Percentiles rank a stretch among this genome's conserved stretches.
Evolutionary conservation across 1,140 invertebrate species (phyloP).

Genomic region (Nylanderia fulva): DNA sequence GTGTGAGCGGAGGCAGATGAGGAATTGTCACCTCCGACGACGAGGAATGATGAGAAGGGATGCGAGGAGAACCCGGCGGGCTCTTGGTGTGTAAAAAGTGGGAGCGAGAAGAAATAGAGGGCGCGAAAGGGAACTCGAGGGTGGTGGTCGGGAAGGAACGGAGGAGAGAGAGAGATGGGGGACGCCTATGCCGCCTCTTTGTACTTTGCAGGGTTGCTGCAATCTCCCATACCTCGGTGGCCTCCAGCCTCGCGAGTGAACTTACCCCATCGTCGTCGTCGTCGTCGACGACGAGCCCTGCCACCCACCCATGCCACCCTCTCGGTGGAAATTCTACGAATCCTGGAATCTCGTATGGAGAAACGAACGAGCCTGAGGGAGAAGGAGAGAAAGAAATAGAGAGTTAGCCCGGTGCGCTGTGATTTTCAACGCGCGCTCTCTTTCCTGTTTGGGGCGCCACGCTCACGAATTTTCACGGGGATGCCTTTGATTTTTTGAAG

Average conservation of each 20-base stretch:
- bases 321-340: slow-evolving; percentile 73
- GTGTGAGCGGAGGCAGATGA: slow-evolving; percentile 80
- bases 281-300: slow-evolving; percentile 44
- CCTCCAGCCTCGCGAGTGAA: slow-evolving; percentile 65
- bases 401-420: slow-evolving; percentile 46
- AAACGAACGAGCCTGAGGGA: slow-evolving; percentile 56
- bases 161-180: neutral
- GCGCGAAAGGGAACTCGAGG: slow-evolving; percentile 43
- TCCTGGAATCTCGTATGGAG: slow-evolving; percentile 74
- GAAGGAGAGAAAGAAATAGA: slow-evolving; percentile 20
- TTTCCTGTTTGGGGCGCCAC: slow-evolving; percentile 31
- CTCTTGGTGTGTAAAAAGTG: slow-evolving; percentile 55
- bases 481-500: slow-evolving; percentile 73
- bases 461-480: slow-evolving; percentile 37
- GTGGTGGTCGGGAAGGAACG: slow-evolving; percentile 24
- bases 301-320: slow-evolving; percentile 47
- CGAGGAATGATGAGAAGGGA: slow-evolving; percentile 54
- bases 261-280: slow-evolving; percentile 55
- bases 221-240: slow-evolving; percentile 72
- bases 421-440: slow-evolving; percentile 62
- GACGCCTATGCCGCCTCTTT: slow-evolving; percentile 74
- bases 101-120: slow-evolving; percentile 60
- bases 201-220: slow-evolving; percentile 74
- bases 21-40: slow-evolving; percentile 82
- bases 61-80: slow-evolving; percentile 29